A percentile compares a stretch with the other conserved stretches of the same genome.
These are phyloP conservation scores for Nemoura dubitans DNA, from an alignment of 2,888 invertebrate genomes.

Conservation along the genomic window DNA sequence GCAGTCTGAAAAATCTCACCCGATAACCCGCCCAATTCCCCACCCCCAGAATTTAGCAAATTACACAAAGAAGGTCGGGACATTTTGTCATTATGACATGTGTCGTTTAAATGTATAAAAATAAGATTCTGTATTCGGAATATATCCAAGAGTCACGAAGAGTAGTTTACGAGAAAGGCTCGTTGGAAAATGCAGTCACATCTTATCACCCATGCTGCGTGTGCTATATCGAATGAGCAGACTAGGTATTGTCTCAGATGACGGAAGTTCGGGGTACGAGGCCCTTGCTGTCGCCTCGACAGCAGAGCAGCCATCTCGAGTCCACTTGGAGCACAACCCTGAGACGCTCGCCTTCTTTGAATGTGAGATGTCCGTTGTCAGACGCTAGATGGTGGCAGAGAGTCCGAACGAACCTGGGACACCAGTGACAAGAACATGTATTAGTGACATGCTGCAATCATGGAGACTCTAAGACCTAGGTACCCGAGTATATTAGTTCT, in stretches of 20 bases:
- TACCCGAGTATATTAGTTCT: no score
- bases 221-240: not conserved
- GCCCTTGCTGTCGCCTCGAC: constrained; percentile 79
- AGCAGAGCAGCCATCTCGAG: constrained; percentile 78
- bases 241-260: constrained; percentile 37
- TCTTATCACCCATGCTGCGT: not conserved
- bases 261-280: constrained; percentile 78
- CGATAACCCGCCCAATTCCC: not conserved
- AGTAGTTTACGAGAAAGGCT: not conserved
- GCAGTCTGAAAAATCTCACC: constrained; percentile 8
- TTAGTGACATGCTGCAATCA: no score
- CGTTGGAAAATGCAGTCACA: not conserved
- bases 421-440: no score
- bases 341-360: constrained; percentile 78
- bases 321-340: constrained; percentile 80
- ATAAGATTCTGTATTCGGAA: constrained; percentile 18
- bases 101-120: constrained; percentile 9
- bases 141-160: not conserved
- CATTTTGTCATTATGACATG: not conserved
- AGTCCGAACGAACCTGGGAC: constrained; percentile 73
- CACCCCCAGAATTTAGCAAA: not conserved
- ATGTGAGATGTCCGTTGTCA: constrained; percentile 79
- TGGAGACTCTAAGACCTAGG: no score
- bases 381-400: constrained; percentile 78
- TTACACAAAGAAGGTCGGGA: not conserved